Evolutionary conservation across 2,888 invertebrate species (phyloP).

Genomic region (Camponotus fellah): DNA sequence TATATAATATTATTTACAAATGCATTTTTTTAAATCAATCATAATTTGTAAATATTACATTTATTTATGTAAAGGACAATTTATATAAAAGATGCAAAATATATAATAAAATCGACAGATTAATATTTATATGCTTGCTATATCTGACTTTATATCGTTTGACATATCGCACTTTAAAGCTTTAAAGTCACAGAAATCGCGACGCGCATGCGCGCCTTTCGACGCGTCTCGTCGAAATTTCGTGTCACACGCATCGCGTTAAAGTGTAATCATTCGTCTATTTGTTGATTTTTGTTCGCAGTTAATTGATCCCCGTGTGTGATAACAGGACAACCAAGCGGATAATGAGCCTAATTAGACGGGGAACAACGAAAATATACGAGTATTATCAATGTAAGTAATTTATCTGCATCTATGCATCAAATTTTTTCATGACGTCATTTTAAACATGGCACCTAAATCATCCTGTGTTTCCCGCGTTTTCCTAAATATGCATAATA

Average conservation of each 20-base stretch:
- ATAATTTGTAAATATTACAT: neutral
- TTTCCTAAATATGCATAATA: neutral
- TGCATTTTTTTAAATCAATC: neutral
- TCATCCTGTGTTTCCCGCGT: neutral
- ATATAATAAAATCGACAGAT: neutral
- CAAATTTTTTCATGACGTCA: neutral
- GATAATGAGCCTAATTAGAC: neutral
- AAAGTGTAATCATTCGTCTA: neutral
- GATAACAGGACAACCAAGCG: neutral
- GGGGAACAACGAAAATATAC: neutral
- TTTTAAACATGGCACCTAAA: neutral
- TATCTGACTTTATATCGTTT: too few species aligned
- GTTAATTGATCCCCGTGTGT: neutral
- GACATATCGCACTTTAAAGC: neutral
- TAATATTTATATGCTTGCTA: too few species aligned
- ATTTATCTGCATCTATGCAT: neutral
- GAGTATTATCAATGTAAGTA: slow-evolving; percentile 13
- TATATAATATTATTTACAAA: neutral
- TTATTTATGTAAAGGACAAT: neutral
- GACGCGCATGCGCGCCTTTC: neutral
- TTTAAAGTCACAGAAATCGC: neutral
- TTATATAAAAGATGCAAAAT: neutral
- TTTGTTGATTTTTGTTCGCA: neutral
- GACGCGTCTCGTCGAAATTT: neutral
- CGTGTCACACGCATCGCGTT: neutral